Percentiles rank a stretch among this genome's conserved stretches.
Conservation (phyloP, 2,113 vertebrate species). For the Apeltes quadracus region DNA sequence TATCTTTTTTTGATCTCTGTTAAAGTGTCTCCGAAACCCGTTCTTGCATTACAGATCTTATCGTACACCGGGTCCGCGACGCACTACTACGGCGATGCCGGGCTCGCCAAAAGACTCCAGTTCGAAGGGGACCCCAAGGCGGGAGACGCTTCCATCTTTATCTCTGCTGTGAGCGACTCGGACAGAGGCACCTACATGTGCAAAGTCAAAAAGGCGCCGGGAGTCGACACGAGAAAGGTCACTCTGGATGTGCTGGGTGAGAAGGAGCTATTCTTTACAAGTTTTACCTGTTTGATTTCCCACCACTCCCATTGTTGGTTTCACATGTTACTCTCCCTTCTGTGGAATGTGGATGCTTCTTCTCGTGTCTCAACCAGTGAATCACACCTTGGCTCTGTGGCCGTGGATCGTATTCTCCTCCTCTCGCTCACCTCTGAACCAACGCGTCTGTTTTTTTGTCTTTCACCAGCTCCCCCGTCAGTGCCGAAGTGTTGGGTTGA, state of each 20-base stretch:
- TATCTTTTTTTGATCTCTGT: background rate
- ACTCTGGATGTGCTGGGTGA: constrained; percentile 87
- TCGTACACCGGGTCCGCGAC: constrained; percentile 82
- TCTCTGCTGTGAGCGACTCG: constrained; percentile 72
- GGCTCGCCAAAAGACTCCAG: constrained; percentile 78
- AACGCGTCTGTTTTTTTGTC: too few relatives aligned
- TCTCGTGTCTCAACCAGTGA: background rate
- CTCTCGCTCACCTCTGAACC: background rate
- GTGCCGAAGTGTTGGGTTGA: constrained; percentile 86
- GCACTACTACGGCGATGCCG: constrained; percentile 70
- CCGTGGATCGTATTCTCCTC: constrained; percentile 1
- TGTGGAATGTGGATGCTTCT: constrained; percentile 36
- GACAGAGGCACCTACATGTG: constrained; percentile 93
- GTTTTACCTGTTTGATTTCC: constrained; percentile 64
- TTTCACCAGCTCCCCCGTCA: constrained; percentile 79
- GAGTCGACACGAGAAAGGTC: constrained; percentile 84
- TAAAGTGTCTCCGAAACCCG: constrained; percentile 22
- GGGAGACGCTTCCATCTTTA: constrained; percentile 86
- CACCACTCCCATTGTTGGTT: background rate
- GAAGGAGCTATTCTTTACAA: constrained; percentile 54
- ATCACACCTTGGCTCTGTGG: background rate
- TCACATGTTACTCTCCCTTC: constrained; percentile 14
- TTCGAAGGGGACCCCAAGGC: constrained; percentile 81
- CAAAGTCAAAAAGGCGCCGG: constrained; percentile 90
- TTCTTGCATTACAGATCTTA: constrained; percentile 79